Conservation (phyloP, 1,140 invertebrate genomes). For the Latrodectus geometricus region DNA sequence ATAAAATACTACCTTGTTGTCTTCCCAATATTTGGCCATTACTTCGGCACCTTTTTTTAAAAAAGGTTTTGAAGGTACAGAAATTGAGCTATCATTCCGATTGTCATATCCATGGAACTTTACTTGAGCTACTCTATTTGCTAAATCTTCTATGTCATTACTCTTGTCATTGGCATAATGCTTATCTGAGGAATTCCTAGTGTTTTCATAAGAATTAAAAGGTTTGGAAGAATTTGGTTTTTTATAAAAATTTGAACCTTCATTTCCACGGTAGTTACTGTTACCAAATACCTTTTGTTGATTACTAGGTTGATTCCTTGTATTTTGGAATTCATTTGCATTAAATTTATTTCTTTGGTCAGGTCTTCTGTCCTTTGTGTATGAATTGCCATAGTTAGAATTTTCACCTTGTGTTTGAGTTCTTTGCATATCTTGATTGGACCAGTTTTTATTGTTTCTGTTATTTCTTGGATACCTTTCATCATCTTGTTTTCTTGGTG, state of each 20-base stretch:
- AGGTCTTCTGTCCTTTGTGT: slow-evolving; percentile 15
- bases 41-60: slow-evolving; percentile 78
- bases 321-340: slow-evolving; percentile 17
- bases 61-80: slow-evolving; percentile 22
- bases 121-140: slow-evolving; percentile 20
- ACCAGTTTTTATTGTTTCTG: neutral
- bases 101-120: slow-evolving; percentile 43
- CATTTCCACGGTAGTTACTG: slow-evolving; percentile 24
- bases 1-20: slow-evolving; percentile 79
- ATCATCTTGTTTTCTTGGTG: slow-evolving; percentile 14
- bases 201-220: neutral
- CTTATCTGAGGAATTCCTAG: neutral
- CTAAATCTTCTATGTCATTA: slow-evolving; percentile 32
- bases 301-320: slow-evolving; percentile 10
- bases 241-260: slow-evolving; percentile 4
- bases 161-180: slow-evolving; percentile 19
- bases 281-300: slow-evolving; percentile 11
- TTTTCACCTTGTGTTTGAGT: neutral
- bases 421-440: slow-evolving; percentile 4
- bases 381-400: slow-evolving; percentile 19
- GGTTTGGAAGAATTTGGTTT: neutral
- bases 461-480: slow-evolving; percentile 1
- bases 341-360: slow-evolving; percentile 42
- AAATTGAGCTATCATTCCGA: neutral
- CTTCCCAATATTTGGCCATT: slow-evolving; percentile 93